Base-by-base conservation (phyloP, 2,888 invertebrate genomes). In the Diarsia mendica region DNA sequence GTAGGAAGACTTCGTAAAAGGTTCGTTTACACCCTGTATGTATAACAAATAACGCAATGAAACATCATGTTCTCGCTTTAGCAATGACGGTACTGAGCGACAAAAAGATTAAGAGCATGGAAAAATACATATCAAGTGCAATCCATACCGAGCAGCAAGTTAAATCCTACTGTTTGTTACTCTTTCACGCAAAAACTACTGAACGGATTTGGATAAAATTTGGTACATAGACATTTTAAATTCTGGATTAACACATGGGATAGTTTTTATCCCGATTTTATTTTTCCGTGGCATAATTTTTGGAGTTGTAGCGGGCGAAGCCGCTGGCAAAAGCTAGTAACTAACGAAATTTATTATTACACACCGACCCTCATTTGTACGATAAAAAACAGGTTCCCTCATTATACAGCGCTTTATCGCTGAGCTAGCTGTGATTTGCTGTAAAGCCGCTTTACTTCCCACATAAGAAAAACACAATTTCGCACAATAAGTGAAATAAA, bases 391-490 rank as follows among this genome's bases (percentile, higher is more conserved):
- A 10, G 18, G 13, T 39, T 15, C 1, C 5, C 13, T 28, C 28
- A 61, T 39, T 53, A 77, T 39, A 28, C n/a, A 48, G 58, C 18
- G 48, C 39, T 53, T 61, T 77, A 55, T 18, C 20, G 23, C 66
- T 20, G 10, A 66, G 58, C 48, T 53, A 67, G 28, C 51, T 67
- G 23, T 20, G 49, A 23, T 71, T 67, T 49, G 49, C 5, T n/a
- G 33, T 51, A 51, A 67, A 72, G 51, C 51, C 63, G 2, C 11
- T 20, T 46, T 46, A 49, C 13, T 4, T 15, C 53, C 11, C 9
- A 44, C 53, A 53, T 39, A 67, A 55, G 63, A 75, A 80, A 80
- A 80, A 80, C 10, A 44, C 49, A 75, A 80, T 80, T 55, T 61
- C 4, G 67, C 49, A 8, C 9, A 49, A 39, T 64, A 58, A 74